Evolutionary conservation across 2,888 invertebrate species (phyloP).

Genomic region (Drosophila paranaensis): DNA sequence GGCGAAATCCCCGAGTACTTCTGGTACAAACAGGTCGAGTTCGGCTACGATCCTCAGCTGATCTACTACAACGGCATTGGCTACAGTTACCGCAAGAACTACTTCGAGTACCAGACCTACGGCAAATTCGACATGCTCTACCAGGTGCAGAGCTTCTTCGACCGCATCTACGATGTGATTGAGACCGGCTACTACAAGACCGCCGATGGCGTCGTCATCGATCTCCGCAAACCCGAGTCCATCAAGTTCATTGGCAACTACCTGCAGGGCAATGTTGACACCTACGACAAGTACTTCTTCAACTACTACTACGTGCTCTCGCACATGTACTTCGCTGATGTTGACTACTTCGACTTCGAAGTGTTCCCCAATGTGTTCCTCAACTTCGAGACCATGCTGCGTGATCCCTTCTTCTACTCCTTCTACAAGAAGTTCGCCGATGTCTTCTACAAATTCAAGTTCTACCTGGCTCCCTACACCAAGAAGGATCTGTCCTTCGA

Average conservation of each 20-base stretch:
- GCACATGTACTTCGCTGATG: slow-evolving; percentile 77
- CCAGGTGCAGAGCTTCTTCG: slow-evolving; percentile 82
- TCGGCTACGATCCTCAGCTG: slow-evolving; percentile 87
- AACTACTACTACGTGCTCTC: slow-evolving; percentile 75
- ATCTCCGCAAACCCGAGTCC: slow-evolving; percentile 87
- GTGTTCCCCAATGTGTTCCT: slow-evolving; percentile 87
- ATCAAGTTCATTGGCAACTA: slow-evolving; percentile 88
- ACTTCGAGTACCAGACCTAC: slow-evolving; percentile 74
- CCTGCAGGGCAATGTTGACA: slow-evolving; percentile 87
- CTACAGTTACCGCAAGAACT: slow-evolving; percentile 87
- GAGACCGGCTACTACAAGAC: slow-evolving; percentile 85
- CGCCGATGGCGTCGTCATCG: slow-evolving; percentile 86
- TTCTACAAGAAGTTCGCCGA: slow-evolving; percentile 88
- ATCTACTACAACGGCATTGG: slow-evolving; percentile 87
- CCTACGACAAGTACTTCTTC: slow-evolving; percentile 77
- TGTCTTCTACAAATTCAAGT: slow-evolving; percentile 87
- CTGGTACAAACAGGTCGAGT: slow-evolving; percentile 85
- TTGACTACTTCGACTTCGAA: slow-evolving; percentile 63
- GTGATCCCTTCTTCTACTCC: slow-evolving; percentile 91
- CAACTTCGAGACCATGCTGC: slow-evolving; percentile 88
- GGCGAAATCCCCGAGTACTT: slow-evolving; percentile 87
- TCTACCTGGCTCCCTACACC: slow-evolving; percentile 87
- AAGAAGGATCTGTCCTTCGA: slow-evolving; percentile 87
- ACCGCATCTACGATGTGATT: slow-evolving; percentile 85
- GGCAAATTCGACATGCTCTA: slow-evolving; percentile 74